Evolutionary conservation across 2,113 vertebrate species (phyloP), one percentile per base, ranked within the genome.

Genomic region (Zosterops borbonicus): DNA sequence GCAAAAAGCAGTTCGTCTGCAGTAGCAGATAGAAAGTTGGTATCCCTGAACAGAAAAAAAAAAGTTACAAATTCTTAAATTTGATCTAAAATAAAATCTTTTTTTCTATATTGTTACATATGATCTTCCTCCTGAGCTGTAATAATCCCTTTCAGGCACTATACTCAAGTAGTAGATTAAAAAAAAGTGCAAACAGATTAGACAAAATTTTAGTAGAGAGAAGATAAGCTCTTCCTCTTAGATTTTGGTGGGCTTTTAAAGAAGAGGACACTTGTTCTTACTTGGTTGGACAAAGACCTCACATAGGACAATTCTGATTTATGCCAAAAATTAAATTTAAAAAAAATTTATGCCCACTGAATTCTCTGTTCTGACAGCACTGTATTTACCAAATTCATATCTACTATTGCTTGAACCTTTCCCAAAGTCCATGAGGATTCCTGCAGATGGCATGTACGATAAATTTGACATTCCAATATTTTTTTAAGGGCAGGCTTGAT

Each of bases 11-110:
- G 92, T 78, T 93, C 78, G 78, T 52, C 87, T 83, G 92, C 0
- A 0, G 47, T 4, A 50, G 75, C 44, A 91, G 88, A 96, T 62
- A 92, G 83, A 90, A 83, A 65, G 64, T n/a, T 35, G 41, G 35
- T 89, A 95, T 95, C 79, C 83, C 85, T 39, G 31, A 87, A 83
- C 29, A 35, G 87, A 76, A 87, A 52, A 76, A 83, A 68, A 65
- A 6, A 53, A n/a, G 37, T 39, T 71, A 71, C 44, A 68, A 67
- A 82, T 81, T 87, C 65, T 71, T 19, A 75, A 90, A 89, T 93
- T 88, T 92, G 33, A 83, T 74, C 75, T 83, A 63, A 83, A 96
- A 88, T 47, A 74, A 80, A 52, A 86, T 88, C 19, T 65, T 70
- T 12, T 29, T 67, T 90, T 95, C 18, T 71, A 6, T 78, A 60